Evolutionary conservation across 2,113 vertebrate species (phyloP).

Genomic region (Gorilla gorilla): DNA sequence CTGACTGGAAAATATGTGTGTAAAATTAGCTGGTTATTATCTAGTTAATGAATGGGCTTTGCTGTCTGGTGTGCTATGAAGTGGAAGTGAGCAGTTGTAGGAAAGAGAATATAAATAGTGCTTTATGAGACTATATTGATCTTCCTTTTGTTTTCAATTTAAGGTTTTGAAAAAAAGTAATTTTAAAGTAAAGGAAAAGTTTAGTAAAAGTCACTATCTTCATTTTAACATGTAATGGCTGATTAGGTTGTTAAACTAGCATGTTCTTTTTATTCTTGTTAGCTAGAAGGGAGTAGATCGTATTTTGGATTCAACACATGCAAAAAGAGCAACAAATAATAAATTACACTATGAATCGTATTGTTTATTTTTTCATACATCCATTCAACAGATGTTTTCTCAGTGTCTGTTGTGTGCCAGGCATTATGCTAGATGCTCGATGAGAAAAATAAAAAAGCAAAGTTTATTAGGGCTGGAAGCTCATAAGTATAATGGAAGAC

Average conservation of each 20-base stretch:
- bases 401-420: neutral
- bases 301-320: neutral
- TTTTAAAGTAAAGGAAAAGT: neutral
- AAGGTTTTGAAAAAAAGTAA: constrained; percentile 42
- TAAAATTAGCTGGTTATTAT: constrained; percentile 73
- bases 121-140: constrained; percentile 44
- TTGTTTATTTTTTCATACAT: neutral
- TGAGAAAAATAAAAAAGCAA: neutral
- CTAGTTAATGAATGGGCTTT: constrained; percentile 21
- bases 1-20: constrained; percentile 39
- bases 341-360: neutral
- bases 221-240: neutral
- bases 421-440: neutral
- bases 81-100: constrained; percentile 53
- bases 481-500: neutral
- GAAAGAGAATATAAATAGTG: constrained; percentile 32
- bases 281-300: neutral
- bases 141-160: constrained; percentile 53
- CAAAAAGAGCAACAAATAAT: neutral
- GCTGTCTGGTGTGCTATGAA: constrained; percentile 57
- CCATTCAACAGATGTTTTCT: neutral
- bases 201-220: constrained; percentile 16
- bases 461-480: neutral
- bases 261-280: neutral
- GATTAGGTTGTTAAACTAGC: neutral